Evolutionary conservation across 2,113 vertebrate genomes (phyloP), one percentile per base, ranked within the genome.

Genomic region (Paradisaea rubra): DNA sequence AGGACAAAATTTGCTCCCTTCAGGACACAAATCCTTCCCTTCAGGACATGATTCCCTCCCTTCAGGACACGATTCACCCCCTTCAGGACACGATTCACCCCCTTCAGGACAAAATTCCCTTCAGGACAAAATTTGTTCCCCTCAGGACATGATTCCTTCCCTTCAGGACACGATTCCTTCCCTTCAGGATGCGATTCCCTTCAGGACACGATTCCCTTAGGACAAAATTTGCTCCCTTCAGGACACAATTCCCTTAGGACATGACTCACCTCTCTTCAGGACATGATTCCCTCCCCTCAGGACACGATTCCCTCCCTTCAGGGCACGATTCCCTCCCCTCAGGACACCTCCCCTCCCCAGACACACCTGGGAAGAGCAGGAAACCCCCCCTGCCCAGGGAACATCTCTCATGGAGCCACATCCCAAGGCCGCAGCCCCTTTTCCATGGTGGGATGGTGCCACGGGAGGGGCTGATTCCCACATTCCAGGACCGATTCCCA

Each of bases 141-240:
- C 19, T 27, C 14, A 27, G 14, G 25, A 50, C 49, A 50, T 3
- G 7, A 27, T 50, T 50, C 25, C 24, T 12, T 50, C 24, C 8
- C 19, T 14, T 22, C 21, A 21, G 56, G 68, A n/a, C 0, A 2
- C 13, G 27, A 50, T 27, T 50, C 30, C 30, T 1, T 22, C 59
- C 21, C 6, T 19, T 4, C 4, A 11, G 76, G 71, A 30, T 0
- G 1, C 1, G 2, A 57, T 47, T 11, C 39, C 53, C 7, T 35
- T 7, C 15, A 22, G 71, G 79, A 24, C 0, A 27, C 3, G 3
- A 50, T 27, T 50, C 30, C 30, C 52, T 7, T 8, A 8, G 76
- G 71, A 30, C 0, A 1, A 18, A 5, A 31, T 12, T 31, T 8
- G 10, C 1, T 28, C 59, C 21, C 6, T 19, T 4, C 4, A 10